A percentile compares a stretch with the other conserved stretches of the same genome.
Conservation (phyloP, 2,113 vertebrate species). For the Ctenodactylus gundi region DNA sequence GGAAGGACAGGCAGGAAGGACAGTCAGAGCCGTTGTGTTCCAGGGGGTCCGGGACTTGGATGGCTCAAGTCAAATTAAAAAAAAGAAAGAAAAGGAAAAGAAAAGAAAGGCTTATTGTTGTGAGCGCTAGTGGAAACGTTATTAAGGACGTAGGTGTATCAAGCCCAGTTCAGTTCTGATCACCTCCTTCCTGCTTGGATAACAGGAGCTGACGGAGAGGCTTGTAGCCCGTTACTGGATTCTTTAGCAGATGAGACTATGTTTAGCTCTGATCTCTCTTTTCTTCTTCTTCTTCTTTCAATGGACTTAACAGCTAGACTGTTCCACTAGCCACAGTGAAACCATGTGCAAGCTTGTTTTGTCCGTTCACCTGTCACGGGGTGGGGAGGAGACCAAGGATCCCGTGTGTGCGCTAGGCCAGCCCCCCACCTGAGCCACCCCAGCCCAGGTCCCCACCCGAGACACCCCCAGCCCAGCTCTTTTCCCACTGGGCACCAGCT, state of each 20-base stretch:
- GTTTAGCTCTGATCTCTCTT: neutral
- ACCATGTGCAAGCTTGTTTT: neutral
- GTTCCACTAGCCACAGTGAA: neutral
- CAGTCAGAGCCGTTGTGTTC: neutral
- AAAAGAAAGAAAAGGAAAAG: neutral
- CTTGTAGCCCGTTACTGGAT: neutral
- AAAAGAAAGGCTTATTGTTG: neutral
- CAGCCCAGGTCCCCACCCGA: neutral
- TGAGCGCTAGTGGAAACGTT: constrained; percentile 12
- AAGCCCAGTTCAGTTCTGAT: neutral
- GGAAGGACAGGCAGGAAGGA: neutral
- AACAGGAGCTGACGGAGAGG: neutral
- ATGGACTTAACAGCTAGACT: neutral
- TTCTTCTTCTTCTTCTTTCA: neutral
- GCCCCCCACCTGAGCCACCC: neutral
- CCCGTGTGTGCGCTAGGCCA: too few relatives aligned
- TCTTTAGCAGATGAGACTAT: neutral
- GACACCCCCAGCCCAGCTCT: neutral
- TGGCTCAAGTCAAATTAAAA: neutral
- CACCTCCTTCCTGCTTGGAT: neutral
- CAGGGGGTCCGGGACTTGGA: neutral
- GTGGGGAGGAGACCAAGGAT: too few relatives aligned
- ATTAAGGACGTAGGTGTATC: neutral
- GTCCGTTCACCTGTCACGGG: neutral
- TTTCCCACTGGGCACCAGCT: neutral